These are phyloP conservation scores for Apoderus coryli DNA, from an alignment of 2,888 invertebrate species.

Conservation along the genomic window DNA sequence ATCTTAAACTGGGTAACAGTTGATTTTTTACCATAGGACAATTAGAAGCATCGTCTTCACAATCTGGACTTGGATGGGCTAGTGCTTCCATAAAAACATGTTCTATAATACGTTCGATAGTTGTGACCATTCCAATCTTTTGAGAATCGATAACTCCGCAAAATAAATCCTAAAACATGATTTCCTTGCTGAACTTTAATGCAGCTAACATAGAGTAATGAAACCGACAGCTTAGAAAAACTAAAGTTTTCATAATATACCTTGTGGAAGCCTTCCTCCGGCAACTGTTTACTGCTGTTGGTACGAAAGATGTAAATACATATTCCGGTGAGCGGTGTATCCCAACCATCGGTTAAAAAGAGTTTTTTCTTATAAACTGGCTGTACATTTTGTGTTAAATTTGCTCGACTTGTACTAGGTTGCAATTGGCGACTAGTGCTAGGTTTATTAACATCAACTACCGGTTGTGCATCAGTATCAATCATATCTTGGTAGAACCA, in stretches of 20 bases:
- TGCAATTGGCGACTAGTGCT: slow-evolving; percentile 26
- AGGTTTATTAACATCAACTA: slow-evolving; percentile 28
- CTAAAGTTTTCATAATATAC: slow-evolving; percentile 28
- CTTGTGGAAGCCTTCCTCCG: slow-evolving; percentile 88
- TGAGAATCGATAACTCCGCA: slow-evolving; percentile 70
- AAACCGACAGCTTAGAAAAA: no score
- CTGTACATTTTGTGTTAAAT: slow-evolving; percentile 26
- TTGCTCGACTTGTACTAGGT: slow-evolving; percentile 27
- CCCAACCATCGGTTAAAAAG: slow-evolving; percentile 76
- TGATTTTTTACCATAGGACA: slow-evolving; percentile 75
- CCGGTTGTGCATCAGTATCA: slow-evolving; percentile 39
- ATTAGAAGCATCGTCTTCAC: slow-evolving; percentile 64
- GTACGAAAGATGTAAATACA: slow-evolving; percentile 79
- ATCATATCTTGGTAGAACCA: slow-evolving; percentile 85
- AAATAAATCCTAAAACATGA: slow-evolving; percentile 34
- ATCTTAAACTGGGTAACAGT: slow-evolving; percentile 64
- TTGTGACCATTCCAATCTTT: slow-evolving; percentile 68
- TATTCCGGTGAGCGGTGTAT: slow-evolving; percentile 63
- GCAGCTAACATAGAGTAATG: no score
- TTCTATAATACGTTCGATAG: slow-evolving; percentile 77
- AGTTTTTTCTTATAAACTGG: slow-evolving; percentile 53
- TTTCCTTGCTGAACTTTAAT: no score
- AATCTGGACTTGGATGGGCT: slow-evolving; percentile 64
- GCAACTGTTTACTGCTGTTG: slow-evolving; percentile 68
- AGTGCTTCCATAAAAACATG: slow-evolving; percentile 83